phyloP scores from a whole-genome alignment of 2,888 invertebrate species.

The Brassicogethes aeneus region DNA sequence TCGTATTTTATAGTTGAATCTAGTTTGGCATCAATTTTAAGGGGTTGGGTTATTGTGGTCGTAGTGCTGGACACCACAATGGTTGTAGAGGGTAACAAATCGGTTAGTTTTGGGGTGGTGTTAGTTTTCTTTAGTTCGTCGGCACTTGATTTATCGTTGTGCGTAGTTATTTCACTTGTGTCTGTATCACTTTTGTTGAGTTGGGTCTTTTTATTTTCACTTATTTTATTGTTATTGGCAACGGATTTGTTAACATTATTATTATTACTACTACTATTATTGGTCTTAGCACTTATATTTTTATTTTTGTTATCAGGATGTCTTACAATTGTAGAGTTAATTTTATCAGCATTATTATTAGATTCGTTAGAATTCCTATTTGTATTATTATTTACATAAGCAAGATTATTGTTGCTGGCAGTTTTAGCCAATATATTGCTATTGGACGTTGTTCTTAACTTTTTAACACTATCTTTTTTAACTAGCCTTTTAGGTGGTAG shows the following conservation, averaged over 20 bases:
- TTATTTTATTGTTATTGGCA: constrained; percentile 9
- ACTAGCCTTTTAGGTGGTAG: constrained; percentile 12
- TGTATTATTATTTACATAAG: constrained; percentile 5
- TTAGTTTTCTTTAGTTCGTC: constrained; percentile 10
- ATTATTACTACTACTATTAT: constrained; percentile 5
- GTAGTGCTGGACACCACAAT: constrained; percentile 38
- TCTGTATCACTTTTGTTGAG: constrained; percentile 9
- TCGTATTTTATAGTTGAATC: constrained; percentile 22
- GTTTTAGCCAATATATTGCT: constrained; percentile 19
- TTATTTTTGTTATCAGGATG: constrained; percentile 3
- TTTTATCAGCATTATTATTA: constrained; percentile 8
- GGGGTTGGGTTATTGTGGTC: constrained; percentile 36
- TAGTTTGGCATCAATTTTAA: constrained; percentile 36
- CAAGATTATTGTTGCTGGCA: constrained; percentile 13
- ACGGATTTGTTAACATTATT: constrained; percentile 8
- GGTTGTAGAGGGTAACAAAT: constrained; percentile 27
- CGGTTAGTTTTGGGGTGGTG: constrained; percentile 16
- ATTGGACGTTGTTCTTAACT: constrained; percentile 18
- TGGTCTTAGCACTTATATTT: not conserved
- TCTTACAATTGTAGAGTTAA: constrained; percentile 3
- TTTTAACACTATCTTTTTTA: constrained; percentile 25
- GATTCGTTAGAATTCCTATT: constrained; percentile 10
- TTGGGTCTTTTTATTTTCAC: constrained; percentile 9
- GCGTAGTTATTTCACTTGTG: constrained; percentile 8
- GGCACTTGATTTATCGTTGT: constrained; percentile 8